A percentile compares a stretch with the other conserved stretches of the same genome.
Conservation (phyloP, 2,797 vertebrate species). For the Smutsia gigantea region DNA sequence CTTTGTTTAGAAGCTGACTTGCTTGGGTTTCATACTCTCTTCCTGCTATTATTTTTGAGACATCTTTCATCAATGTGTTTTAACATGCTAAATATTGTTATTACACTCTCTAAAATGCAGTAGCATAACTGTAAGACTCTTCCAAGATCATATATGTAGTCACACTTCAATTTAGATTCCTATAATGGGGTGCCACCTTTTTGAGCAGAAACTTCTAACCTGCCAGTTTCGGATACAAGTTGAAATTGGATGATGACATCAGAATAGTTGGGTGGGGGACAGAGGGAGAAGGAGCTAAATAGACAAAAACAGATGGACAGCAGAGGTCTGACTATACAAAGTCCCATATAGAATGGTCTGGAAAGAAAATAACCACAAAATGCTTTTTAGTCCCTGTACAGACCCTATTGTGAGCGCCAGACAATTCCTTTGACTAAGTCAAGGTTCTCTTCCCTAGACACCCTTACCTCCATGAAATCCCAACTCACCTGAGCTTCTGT, state of each 20-base stretch:
- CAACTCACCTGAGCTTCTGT: slow-evolving; percentile 95
- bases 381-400: accelerated
- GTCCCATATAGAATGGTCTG: not conserved
- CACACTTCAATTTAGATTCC: not conserved
- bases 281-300: not conserved
- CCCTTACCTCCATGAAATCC: accelerated
- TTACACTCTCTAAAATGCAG: not conserved
- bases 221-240: not conserved
- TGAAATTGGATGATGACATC: not conserved
- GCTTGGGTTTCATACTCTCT: not conserved
- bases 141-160: accelerated
- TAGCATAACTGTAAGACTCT: not conserved
- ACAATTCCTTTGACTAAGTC: accelerated
- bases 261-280: not conserved
- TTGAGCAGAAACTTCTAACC: not conserved
- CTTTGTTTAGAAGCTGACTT: not conserved
- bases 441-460: not conserved
- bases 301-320: accelerated
- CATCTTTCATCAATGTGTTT: not conserved
- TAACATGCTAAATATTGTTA: not conserved
- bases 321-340: accelerated
- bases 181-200: accelerated
- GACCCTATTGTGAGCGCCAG: accelerated
- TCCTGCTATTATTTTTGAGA: not conserved
- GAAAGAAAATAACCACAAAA: not conserved